phyloP scores from a whole-genome alignment of 2,797 vertebrate genomes.

The Enteromius argenteus region DNA sequence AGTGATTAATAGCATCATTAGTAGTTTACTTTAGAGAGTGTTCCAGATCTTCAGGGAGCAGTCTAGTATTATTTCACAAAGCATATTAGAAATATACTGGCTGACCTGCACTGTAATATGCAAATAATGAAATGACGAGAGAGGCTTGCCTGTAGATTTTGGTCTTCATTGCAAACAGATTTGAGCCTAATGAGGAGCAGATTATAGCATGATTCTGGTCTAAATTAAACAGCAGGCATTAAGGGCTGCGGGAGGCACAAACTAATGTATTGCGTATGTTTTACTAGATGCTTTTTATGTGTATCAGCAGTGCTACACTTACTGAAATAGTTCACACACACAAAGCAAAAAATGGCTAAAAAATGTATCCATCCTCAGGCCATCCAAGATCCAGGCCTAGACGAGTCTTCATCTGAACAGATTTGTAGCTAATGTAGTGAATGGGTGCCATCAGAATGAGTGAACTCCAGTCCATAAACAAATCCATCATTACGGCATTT shows the following conservation, averaged over 20 bases:
- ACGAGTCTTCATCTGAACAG: neutral
- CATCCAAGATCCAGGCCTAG: neutral
- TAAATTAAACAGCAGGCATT: slow-evolving; percentile 51
- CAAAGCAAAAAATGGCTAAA: neutral
- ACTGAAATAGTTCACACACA: neutral
- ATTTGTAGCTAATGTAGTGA: neutral
- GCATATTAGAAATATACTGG: slow-evolving; percentile 48
- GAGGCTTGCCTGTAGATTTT: slow-evolving; percentile 38
- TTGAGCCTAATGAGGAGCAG: slow-evolving; percentile 55
- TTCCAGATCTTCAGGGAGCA: slow-evolving; percentile 35
- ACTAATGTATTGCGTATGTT: slow-evolving; percentile 31
- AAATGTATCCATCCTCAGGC: neutral
- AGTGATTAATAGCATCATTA: slow-evolving; percentile 50
- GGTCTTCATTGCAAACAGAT: slow-evolving; percentile 55
- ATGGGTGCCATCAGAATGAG: neutral
- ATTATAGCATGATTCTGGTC: slow-evolving; percentile 37
- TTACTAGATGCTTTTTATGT: neutral
- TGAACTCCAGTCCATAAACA: neutral
- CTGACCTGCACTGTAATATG: slow-evolving; percentile 47
- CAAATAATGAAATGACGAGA: slow-evolving; percentile 42
- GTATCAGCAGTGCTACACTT: neutral
- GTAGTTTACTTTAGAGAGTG: slow-evolving; percentile 21
- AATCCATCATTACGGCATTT: neutral
- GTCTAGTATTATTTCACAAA: slow-evolving; percentile 45
- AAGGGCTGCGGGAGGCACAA: slow-evolving; percentile 24